Evolutionary conservation across 2,113 vertebrate species (phyloP).

Genomic region (Ifrita kowaldi): DNA sequence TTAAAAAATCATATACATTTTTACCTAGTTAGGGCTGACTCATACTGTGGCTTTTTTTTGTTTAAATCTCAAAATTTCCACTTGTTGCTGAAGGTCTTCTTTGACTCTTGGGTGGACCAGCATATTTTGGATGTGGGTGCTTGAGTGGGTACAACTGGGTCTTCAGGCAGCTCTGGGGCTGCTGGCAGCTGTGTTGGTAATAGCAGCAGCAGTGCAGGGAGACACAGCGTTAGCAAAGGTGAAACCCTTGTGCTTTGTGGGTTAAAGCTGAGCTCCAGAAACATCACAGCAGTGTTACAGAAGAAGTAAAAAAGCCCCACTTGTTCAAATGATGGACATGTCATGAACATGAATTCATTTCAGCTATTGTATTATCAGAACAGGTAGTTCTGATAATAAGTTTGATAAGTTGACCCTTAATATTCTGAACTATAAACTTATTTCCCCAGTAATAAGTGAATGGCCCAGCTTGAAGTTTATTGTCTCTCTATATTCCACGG

Average conservation of each 20-base stretch:
- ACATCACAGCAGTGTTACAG: neutral
- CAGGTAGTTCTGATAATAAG: neutral
- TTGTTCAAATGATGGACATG: neutral
- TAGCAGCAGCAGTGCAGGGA: neutral
- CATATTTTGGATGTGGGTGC: neutral
- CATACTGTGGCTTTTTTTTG: neutral
- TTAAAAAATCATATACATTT: neutral
- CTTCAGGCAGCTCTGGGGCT: neutral
- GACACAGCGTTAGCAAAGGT: rapidly evolving
- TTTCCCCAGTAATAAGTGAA: neutral
- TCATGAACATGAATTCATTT: neutral
- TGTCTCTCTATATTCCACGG: neutral
- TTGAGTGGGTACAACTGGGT: rapidly evolving
- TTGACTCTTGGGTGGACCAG: neutral
- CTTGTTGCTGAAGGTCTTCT: neutral
- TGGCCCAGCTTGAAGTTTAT: neutral
- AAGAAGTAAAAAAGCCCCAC: neutral
- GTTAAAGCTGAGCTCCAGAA: neutral
- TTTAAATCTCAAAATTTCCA: neutral
- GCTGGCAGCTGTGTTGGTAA: neutral
- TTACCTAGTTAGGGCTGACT: neutral
- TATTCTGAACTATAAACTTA: neutral
- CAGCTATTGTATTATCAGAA: neutral
- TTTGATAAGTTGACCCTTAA: neutral
- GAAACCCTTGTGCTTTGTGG: neutral